Conservation (phyloP, 2,113 vertebrate species). For the Trochalopteron elliotii region DNA sequence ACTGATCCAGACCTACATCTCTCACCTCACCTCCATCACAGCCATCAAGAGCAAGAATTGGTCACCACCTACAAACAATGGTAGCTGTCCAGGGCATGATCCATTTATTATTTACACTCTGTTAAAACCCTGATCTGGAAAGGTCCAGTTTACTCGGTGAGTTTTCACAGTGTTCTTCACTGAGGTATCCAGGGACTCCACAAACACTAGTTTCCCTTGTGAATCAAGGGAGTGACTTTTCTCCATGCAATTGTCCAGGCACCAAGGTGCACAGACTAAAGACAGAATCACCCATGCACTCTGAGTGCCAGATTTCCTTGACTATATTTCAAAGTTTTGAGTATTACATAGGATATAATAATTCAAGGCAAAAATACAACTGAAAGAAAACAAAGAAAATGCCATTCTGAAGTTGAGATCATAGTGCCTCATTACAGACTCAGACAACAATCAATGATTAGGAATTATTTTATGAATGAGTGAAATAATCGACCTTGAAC, state of each 20-base stretch:
- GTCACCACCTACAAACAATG: neutral
- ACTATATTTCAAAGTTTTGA: neutral
- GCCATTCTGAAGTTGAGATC: fast-evolving
- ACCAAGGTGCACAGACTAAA: neutral
- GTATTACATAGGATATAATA: neutral
- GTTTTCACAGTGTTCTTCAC: neutral
- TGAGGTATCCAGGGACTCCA: neutral
- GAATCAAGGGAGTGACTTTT: neutral
- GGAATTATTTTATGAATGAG: neutral
- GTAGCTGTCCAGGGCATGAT: neutral
- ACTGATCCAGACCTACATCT: neutral
- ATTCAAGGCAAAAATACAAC: neutral
- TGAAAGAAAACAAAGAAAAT: neutral
- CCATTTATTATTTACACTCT: neutral
- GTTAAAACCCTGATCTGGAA: neutral
- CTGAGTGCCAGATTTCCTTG: neutral
- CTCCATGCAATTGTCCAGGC: neutral
- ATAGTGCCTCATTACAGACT: neutral
- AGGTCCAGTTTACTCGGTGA: neutral
- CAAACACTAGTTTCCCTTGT: neutral
- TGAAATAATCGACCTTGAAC: neutral
- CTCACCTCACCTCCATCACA: neutral
- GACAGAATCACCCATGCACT: neutral
- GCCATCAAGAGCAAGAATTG: neutral
- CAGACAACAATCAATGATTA: neutral